Conservation (phyloP, 2,797 vertebrate genomes). For the Bryconaethiops microstoma region DNA sequence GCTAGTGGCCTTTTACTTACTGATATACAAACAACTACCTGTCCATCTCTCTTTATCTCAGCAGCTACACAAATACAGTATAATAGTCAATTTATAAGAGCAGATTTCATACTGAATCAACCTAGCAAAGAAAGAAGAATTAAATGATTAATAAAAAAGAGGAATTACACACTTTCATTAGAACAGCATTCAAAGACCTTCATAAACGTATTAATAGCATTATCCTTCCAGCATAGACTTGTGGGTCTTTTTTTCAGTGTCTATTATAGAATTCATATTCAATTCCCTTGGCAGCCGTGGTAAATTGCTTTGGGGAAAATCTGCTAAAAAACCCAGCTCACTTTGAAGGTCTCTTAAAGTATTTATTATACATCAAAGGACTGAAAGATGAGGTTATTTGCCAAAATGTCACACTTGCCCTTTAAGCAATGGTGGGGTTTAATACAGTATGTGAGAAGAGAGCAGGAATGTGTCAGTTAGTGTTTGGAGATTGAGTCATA, state of each 20-base stretch:
- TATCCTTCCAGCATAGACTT: slow-evolving; percentile 8
- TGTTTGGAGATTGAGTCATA: slow-evolving; percentile 14
- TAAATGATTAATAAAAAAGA: slow-evolving; percentile 14
- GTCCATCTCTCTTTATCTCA: neutral
- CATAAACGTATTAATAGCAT: slow-evolving; percentile 23
- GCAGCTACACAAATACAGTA: neutral
- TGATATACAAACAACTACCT: neutral
- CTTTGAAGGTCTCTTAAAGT: slow-evolving; percentile 15
- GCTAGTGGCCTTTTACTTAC: neutral
- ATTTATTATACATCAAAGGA: slow-evolving; percentile 20
- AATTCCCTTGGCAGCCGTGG: neutral
- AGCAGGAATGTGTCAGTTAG: slow-evolving; percentile 14
- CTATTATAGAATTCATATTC: slow-evolving; percentile 6
- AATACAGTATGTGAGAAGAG: neutral
- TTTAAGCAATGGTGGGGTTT: slow-evolving; percentile 9
- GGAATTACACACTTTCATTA: slow-evolving; percentile 18
- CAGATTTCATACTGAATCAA: neutral
- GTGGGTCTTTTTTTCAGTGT: neutral
- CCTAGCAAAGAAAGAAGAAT: slow-evolving; percentile 1
- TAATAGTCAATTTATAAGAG: neutral
- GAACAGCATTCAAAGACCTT: neutral
- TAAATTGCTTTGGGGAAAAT: slow-evolving; percentile 5
- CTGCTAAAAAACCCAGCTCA: slow-evolving; percentile 11
- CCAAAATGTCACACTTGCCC: slow-evolving; percentile 21
- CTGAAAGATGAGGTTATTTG: slow-evolving; percentile 14